Evolutionary conservation across 2,797 vertebrate genomes (phyloP).

Genomic region (Darevskia nairensis): DNA sequence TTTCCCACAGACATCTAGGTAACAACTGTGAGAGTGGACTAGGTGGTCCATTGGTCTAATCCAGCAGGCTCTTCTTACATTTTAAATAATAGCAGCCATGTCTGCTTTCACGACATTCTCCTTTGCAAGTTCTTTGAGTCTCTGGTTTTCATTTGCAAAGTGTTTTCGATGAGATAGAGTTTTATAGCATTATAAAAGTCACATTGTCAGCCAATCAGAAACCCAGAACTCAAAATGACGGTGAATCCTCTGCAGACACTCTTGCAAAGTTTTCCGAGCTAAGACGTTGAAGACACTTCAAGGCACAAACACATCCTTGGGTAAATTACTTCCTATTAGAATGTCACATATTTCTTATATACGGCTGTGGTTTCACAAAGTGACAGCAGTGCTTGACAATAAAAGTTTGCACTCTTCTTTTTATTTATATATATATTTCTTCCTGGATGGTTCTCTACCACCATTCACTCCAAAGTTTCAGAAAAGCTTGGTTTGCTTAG

Average conservation of each 20-base stretch:
- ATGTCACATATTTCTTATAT: constrained; percentile 87
- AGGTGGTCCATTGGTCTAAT: too few species aligned
- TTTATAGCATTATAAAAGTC: constrained; percentile 85
- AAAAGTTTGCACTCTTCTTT: constrained; percentile 81
- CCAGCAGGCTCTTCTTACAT: too few species aligned
- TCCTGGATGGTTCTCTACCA: constrained; percentile 69
- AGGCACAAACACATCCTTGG: constrained; percentile 84
- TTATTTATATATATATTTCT: constrained; percentile 79
- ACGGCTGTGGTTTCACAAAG: constrained; percentile 80
- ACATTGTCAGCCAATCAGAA: constrained; percentile 82
- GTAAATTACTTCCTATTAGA: constrained; percentile 87
- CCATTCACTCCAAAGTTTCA: constrained; percentile 66
- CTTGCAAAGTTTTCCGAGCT: constrained; percentile 77
- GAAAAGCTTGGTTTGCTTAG: constrained; percentile 46
- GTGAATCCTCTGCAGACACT: constrained; percentile 77
- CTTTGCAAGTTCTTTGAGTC: constrained; percentile 70
- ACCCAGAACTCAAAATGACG: constrained; percentile 67
- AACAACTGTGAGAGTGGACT: too few species aligned
- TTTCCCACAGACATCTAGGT: too few species aligned
- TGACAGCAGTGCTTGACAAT: constrained; percentile 82
- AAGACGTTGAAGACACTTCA: constrained; percentile 80
- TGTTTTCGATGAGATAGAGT: constrained; percentile 75
- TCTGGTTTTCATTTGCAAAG: constrained; percentile 77
- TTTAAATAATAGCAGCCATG: background rate
- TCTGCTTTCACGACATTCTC: constrained; percentile 34